Base-by-base conservation (phyloP, 1,140 invertebrate species). In the Venturia canescens region DNA sequence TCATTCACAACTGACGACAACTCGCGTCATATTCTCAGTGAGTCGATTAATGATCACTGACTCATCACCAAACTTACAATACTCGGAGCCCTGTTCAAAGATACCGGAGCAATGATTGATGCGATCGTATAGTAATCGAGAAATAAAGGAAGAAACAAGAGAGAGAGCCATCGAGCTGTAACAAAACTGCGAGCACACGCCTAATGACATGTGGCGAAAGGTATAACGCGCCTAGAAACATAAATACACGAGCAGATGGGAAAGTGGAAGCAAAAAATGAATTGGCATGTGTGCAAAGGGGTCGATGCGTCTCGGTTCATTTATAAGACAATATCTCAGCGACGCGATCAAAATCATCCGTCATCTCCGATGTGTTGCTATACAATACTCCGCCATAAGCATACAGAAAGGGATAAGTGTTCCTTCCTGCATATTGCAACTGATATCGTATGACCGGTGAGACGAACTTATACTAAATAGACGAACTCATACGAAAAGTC, bases 251-350 rank as follows among this genome's bases (percentile, higher is more conserved):
- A 15, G 29, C 53, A 76, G 27, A 34, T 3, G 26, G 3, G 18
- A 9, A 18, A 18, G 38, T 48, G 1, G 23, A 74, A 76, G 74
- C 34, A 72, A 29, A 44, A 75, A 66, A 76, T 72, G 60, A 79
- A 82, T 27, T 38, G 38, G 72, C 53, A 31, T 63, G 60, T 63
- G 23, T 67, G 26, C 27, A 69, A 26, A 21, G 26, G 21, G 29
- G 53, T 72, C n/a, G 66, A 84, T 83, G 77, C 72, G 82, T 11
- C 60, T 74, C 23, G 77, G 66, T 76, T 80, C 78, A 84, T 84
- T 84, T 84, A 83, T 84, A 84, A 83, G 63, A 80, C 75, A 72
- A 80, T 84, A 84, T 84, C 83, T 83, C 38, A 78, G 70, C 76
- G 29, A 21, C 31, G 11, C 57, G 82, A 83, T 84, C 83, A 72